Percentiles rank a stretch among this genome's conserved stretches.
Conservation (phyloP, 2,113 vertebrate species). For the Hemiprocne comata region DNA sequence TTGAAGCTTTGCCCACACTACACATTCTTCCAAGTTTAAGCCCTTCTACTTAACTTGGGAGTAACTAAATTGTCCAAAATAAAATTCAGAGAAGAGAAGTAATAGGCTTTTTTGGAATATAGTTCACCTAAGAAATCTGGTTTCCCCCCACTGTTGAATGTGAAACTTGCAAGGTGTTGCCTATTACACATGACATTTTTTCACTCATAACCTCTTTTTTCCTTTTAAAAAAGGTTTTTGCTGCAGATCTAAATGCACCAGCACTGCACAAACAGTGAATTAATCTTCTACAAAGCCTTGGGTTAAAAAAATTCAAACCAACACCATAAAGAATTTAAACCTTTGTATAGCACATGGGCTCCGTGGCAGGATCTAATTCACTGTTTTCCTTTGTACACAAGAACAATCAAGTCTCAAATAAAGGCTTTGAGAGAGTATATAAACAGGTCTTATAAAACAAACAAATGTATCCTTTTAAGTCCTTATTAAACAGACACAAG, state of each 20-base stretch:
- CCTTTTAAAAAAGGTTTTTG: not conserved
- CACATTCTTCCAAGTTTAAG: not conserved
- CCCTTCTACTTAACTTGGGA: not conserved
- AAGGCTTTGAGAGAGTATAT: not conserved
- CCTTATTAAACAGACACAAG: not conserved
- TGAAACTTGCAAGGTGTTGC: not conserved
- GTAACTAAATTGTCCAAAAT: not conserved
- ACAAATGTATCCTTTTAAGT: slow-evolving; percentile 22
- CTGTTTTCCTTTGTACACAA: slow-evolving; percentile 3
- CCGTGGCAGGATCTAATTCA: not conserved
- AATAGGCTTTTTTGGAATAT: not conserved
- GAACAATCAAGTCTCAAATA: not conserved
- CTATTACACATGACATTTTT: not conserved
- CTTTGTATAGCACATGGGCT: not conserved
- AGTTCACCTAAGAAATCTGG: not conserved
- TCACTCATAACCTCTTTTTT: not conserved
- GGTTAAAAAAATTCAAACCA: not conserved
- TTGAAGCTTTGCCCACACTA: not conserved
- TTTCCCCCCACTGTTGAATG: not conserved
- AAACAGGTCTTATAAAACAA: slow-evolving; percentile 19
- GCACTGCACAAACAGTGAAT: not conserved
- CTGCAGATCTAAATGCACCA: not conserved
- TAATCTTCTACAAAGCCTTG: not conserved
- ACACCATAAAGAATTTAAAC: not conserved
- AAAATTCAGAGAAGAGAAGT: not conserved